phyloP scores from a whole-genome alignment of 2,113 vertebrate species.

The Herpailurus yagouaroundi region DNA sequence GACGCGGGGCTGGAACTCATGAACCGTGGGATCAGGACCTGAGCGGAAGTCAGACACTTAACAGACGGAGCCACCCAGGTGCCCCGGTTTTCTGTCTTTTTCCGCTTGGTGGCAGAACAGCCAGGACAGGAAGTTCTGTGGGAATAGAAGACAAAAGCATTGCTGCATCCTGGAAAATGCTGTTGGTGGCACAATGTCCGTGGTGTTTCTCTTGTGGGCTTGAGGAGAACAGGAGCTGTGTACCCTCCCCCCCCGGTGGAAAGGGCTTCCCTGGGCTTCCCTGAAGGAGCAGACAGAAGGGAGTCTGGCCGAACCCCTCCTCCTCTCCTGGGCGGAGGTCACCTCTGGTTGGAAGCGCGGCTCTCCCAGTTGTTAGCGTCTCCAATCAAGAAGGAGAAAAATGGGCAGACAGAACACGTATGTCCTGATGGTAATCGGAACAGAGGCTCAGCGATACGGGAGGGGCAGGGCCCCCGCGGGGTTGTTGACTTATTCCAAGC shows the following conservation, averaged over 20 bases:
- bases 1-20: too few species aligned
- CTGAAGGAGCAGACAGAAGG: background rate
- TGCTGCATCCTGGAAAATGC: background rate
- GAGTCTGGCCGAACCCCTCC: background rate
- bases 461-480: background rate
- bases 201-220: background rate
- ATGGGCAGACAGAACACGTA: background rate
- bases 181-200: background rate
- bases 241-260: background rate
- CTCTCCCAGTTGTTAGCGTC: background rate
- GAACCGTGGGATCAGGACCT: too few species aligned
- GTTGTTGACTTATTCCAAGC: background rate
- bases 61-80: too few species aligned
- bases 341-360: background rate
- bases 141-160: background rate
- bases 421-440: background rate
- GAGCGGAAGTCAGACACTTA: too few species aligned
- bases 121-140: background rate
- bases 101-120: fast-evolving
- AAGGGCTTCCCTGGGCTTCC: background rate
- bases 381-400: background rate
- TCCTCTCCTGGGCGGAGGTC: too few species aligned
- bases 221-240: background rate
- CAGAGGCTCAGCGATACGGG: background rate
- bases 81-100: background rate